Percentiles rank a stretch among this genome's conserved stretches.
These are phyloP conservation scores for Corvus hawaiiensis DNA, from an alignment of 2,113 vertebrate genomes.

Conservation along the genomic window DNA sequence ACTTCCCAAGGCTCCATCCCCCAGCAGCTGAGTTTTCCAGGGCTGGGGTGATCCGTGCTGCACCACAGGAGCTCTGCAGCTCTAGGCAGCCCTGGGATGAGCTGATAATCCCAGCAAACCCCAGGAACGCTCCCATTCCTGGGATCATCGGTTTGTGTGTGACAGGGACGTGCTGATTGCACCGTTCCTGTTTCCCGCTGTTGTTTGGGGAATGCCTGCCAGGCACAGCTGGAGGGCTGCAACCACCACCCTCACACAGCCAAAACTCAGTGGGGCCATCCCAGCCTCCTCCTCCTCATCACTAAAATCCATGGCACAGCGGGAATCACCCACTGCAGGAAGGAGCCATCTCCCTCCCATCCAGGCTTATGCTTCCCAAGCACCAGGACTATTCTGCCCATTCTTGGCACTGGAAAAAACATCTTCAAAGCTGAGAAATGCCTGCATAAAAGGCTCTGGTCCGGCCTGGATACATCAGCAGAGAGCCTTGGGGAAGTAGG, in stretches of 20 bases:
- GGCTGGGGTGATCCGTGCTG: not conserved
- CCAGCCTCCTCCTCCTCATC: not conserved
- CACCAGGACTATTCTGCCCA: not conserved
- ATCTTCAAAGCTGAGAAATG: not conserved
- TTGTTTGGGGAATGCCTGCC: not conserved
- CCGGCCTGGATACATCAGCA: not conserved
- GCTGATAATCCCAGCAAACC: not conserved
- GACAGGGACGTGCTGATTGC: not conserved
- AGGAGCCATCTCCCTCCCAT: not conserved
- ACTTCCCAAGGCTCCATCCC: not conserved
- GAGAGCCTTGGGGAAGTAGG: not conserved
- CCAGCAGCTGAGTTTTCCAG: not conserved
- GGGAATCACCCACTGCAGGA: not conserved
- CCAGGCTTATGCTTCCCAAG: not conserved
- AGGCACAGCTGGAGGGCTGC: not conserved
- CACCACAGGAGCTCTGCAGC: not conserved
- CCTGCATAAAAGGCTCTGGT: not conserved
- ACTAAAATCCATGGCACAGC: not conserved
- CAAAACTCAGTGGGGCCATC: not conserved
- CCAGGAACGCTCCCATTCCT: not conserved
- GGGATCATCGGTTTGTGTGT: rapidly evolving
- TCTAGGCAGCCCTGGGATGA: not conserved
- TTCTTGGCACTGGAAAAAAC: not conserved
- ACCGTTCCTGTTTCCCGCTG: rapidly evolving
- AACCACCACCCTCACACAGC: not conserved